Evolutionary conservation across 35 echinoderm and acorn worm genomes (phyloP).

Genomic region (Anneissia japonica): DNA sequence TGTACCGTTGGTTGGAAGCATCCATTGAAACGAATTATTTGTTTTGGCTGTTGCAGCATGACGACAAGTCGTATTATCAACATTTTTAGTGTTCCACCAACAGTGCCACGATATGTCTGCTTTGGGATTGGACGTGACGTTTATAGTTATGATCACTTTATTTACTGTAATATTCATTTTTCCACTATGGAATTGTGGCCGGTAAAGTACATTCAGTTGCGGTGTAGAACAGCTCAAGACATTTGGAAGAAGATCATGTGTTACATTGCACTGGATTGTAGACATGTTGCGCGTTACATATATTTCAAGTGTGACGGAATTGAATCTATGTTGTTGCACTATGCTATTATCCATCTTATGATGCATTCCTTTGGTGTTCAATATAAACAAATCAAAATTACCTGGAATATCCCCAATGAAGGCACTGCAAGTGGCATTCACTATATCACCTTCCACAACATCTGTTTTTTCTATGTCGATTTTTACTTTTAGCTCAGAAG

Average conservation of each 20-base stretch:
- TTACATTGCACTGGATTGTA: not conserved
- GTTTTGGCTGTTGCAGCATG: too few relatives aligned
- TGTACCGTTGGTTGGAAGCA: not conserved
- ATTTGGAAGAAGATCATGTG: not conserved
- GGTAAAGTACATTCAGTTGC: not conserved
- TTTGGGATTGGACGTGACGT: not conserved
- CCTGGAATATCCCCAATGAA: too few relatives aligned
- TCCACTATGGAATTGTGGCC: not conserved
- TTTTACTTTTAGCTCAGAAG: too few relatives aligned
- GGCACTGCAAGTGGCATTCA: too few relatives aligned
- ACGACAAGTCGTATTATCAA: not conserved
- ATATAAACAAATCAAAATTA: too few relatives aligned
- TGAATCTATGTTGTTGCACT: too few relatives aligned
- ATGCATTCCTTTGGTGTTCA: too few relatives aligned
- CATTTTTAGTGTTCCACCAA: not conserved
- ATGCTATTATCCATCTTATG: too few relatives aligned
- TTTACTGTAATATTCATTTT: not conserved
- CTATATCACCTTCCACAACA: too few relatives aligned
- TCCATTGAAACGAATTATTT: too few relatives aligned
- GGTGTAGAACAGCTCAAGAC: not conserved
- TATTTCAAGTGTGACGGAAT: not conserved
- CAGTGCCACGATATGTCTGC: not conserved
- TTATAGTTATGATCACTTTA: not conserved
- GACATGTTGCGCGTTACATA: not conserved
- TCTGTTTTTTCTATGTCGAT: too few relatives aligned